These are phyloP conservation scores for Tenodera sinensis DNA, from an alignment of 2,888 invertebrate species.

Conservation along the genomic window DNA sequence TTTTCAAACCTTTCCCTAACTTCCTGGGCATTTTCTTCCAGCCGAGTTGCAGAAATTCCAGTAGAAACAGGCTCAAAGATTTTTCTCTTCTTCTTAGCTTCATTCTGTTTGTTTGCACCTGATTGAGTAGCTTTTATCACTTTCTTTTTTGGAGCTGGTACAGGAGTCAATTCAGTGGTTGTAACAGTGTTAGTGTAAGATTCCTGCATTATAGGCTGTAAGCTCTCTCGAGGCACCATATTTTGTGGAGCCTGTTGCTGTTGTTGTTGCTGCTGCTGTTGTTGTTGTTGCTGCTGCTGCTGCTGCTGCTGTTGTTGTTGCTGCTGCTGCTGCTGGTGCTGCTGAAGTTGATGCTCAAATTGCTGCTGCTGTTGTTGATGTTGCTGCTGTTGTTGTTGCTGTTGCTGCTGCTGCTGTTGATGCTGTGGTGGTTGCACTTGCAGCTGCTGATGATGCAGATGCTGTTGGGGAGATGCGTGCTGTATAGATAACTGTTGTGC, in stretches of 20 bases:
- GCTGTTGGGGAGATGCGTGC: not conserved
- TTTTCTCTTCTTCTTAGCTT: conserved; percentile 1
- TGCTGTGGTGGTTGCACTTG: not conserved
- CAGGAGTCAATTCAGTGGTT: not conserved
- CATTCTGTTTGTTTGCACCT: not conserved
- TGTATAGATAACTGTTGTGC: conserved; percentile 5
- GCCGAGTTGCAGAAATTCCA: conserved; percentile 41
- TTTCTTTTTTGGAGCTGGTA: not conserved
- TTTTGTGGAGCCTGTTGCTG: not conserved
- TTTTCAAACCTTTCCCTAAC: conserved; percentile 64
- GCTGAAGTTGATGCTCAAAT: no score
- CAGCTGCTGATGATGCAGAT: not conserved
- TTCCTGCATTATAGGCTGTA: not conserved
- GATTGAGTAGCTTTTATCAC: not conserved
- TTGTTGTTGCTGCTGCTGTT: not conserved
- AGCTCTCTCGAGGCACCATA: not conserved
- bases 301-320: not conserved
- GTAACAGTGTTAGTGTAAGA: not conserved
- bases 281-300: not conserved
- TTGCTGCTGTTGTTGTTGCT: not conserved
- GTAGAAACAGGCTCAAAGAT: not conserved
- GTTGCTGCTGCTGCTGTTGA: not conserved
- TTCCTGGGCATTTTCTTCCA: conserved; percentile 67
- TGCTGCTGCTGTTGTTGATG: no score
- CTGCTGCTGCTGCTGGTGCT: not conserved